A percentile compares a stretch with the other conserved stretches of the same genome.
phyloP scores from a whole-genome alignment of 2,888 invertebrate genomes.

The Tenodera sinensis region DNA sequence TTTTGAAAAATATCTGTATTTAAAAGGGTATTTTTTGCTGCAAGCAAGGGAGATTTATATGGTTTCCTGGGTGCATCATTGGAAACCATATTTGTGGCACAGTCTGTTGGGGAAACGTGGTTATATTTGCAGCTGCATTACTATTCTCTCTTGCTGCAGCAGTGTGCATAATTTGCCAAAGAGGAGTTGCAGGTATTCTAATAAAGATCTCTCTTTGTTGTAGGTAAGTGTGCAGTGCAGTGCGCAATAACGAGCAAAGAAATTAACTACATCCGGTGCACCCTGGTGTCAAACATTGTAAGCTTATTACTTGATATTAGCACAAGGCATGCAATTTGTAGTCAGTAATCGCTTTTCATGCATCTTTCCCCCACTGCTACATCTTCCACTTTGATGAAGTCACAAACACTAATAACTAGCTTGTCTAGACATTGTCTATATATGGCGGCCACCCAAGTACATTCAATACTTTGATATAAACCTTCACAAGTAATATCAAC shows the following conservation, averaged over 20 bases:
- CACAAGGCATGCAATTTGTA: not conserved
- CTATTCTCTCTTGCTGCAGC: not conserved
- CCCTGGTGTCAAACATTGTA: not conserved
- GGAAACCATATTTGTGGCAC: no score
- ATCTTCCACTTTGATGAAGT: not conserved
- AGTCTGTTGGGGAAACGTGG: no score
- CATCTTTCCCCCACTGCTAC: not conserved
- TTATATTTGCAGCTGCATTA: not conserved
- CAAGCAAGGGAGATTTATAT: no score
- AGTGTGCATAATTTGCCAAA: not conserved
- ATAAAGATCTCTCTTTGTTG: no score
- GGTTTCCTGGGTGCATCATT: no score
- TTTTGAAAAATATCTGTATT: no score
- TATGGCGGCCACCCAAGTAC: no score
- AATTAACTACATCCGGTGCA: not conserved
- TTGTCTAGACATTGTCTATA: no score
- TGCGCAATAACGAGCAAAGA: not conserved
- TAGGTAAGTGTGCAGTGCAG: not conserved
- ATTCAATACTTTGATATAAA: no score
- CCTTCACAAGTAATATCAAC: no score
- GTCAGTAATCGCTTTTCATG: not conserved
- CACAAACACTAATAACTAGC: not conserved
- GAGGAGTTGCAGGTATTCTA: not conserved
- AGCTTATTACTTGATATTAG: not conserved
- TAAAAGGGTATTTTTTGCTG: no score